Conservation (phyloP, 2,113 vertebrate genomes). For the Epinephelus fuscoguttatus region DNA sequence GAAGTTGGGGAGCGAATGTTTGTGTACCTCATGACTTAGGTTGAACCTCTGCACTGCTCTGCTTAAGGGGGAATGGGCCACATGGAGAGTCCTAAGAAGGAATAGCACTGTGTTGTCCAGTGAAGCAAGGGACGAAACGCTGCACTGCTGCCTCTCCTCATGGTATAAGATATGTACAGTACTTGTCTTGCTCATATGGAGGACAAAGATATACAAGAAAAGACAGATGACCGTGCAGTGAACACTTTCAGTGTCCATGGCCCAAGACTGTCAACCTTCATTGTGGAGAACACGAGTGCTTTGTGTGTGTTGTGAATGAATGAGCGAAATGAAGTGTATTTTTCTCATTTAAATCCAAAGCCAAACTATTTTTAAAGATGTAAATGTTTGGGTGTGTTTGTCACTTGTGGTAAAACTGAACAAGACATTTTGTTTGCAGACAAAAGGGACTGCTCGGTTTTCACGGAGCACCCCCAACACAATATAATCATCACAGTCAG, state of each 20-base stretch:
- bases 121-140: constrained; percentile 9
- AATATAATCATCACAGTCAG: constrained; percentile 7
- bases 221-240: neutral
- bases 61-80: neutral
- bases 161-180: neutral
- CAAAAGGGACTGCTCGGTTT: neutral
- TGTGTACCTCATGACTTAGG: constrained; percentile 27
- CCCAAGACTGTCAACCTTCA: constrained; percentile 19
- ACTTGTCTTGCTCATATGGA: constrained; percentile 29
- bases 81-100: neutral
- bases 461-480: neutral
- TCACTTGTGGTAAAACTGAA: constrained; percentile 7
- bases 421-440: neutral
- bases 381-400: constrained; percentile 13
- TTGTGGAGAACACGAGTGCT: neutral
- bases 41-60: constrained; percentile 29
- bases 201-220: neutral
- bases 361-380: constrained; percentile 56
- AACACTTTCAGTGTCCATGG: neutral
- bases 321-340: constrained; percentile 27
- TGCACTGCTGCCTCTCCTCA: constrained; percentile 35
- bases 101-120: neutral
- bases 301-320: constrained; percentile 39
- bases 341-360: constrained; percentile 45
- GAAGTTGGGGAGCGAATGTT: neutral